Evolutionary conservation across 2,888 invertebrate species (phyloP), one percentile per base, ranked within the genome.

Genomic region (Strigamia crassipes): DNA sequence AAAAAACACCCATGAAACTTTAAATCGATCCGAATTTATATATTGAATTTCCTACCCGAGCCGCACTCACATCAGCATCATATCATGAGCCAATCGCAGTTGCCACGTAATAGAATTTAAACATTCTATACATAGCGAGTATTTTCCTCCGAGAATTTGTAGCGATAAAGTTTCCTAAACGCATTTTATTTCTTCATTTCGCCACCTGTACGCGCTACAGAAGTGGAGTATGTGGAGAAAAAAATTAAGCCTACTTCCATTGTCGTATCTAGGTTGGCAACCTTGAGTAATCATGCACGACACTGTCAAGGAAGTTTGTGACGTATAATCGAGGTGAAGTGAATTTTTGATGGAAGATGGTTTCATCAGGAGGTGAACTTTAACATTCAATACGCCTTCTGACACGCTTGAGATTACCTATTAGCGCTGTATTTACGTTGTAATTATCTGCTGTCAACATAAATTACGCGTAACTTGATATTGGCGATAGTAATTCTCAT

Each of bases 71-170:
- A 1, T 51, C n/a, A n/a, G 10, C 27, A 1, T 51, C n/a, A n/a
- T n/a, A 51, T 66, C 66, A 66, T 10, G 66, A 31, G 27, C 66
- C 66, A 66, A 66, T 66, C 66, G 27, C 66, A 27, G 66, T 66
- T 66, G 23, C 27, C 27, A 66, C 10, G 66, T 23, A 66, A 66
- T 66, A 31, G 66, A 66, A 66, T 66, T 31, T 66, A 31, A 4
- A 27, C 51, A 66, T 61, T 61, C 61, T 66, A 66, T 66, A 27
- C 66, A 66, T 66, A 27, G 5, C 66, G 27, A 5, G 27, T 15
- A 61, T 18, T 27, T 31, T 2, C 66, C 66, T 15, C 13, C 1
- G 66, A 27, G 66, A 66, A 66, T 66, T 66, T 66, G 27, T 27
- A 13, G 5, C 27, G 23, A 66, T 66, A 66, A 66, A 66, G 66